A percentile compares a stretch with the other conserved stretches of the same genome.
These are phyloP conservation scores for Oxycera nigricornis DNA, from an alignment of 2,888 invertebrate species.

Conservation along the genomic window DNA sequence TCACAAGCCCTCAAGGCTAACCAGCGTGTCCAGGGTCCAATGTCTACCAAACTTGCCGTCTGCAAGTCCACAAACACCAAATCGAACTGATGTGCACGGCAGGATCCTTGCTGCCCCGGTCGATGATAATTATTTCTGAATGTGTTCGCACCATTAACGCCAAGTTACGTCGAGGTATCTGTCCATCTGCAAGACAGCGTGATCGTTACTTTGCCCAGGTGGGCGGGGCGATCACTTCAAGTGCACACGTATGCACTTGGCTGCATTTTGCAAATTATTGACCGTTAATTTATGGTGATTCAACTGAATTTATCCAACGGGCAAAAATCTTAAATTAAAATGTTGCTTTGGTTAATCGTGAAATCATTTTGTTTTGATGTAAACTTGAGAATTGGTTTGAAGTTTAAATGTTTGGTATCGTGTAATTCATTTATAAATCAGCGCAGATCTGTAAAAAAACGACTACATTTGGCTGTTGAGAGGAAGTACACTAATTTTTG, in stretches of 20 bases:
- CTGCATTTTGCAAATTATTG: constrained; percentile 11
- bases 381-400: too few relatives aligned
- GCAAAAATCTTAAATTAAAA: neutral
- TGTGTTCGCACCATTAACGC: constrained; percentile 40
- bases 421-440: too few relatives aligned
- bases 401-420: too few relatives aligned
- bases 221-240: neutral
- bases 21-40: neutral
- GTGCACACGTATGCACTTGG: neutral
- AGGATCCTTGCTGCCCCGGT: neutral
- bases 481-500: too few relatives aligned
- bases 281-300: constrained; percentile 26
- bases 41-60: neutral
- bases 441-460: too few relatives aligned
- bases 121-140: constrained; percentile 38
- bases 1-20: neutral
- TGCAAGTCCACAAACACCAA: neutral
- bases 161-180: constrained; percentile 24
- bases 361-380: too few relatives aligned
- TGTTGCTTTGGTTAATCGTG: neutral
- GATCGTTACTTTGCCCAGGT: constrained; percentile 6
- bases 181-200: constrained; percentile 4
- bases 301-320: neutral
- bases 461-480: too few relatives aligned
- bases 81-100: neutral